Evolutionary conservation across 2,888 invertebrate species (phyloP).

Genomic region (Caenorhabditis sp.): DNA sequence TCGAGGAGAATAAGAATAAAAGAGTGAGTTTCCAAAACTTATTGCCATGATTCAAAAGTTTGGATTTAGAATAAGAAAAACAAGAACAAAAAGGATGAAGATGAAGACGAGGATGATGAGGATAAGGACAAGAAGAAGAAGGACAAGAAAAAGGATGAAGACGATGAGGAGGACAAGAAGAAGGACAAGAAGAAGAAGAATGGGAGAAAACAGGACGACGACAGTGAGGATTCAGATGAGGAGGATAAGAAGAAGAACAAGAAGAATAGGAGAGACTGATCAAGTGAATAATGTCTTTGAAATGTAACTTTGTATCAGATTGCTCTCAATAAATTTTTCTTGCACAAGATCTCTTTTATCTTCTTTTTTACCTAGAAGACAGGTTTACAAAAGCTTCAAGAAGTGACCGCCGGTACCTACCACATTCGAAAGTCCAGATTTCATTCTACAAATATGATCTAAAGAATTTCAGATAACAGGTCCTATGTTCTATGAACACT

Average conservation of each 20-base stretch:
- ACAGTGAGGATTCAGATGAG: slow-evolving; percentile 19
- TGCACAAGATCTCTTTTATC: too few species aligned
- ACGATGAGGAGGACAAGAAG: not conserved
- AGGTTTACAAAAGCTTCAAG: too few species aligned
- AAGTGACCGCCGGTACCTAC: too few species aligned
- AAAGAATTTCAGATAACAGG: too few species aligned
- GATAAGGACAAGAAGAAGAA: slow-evolving; percentile 28
- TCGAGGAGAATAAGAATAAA: slow-evolving; percentile 46
- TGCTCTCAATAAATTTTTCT: not conserved
- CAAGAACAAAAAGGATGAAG: slow-evolving; percentile 30
- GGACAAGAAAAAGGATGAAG: slow-evolving; percentile 13
- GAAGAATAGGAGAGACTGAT: slow-evolving; percentile 20
- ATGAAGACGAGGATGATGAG: slow-evolving; percentile 23
- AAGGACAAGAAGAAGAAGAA: slow-evolving; percentile 10
- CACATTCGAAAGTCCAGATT: too few species aligned
- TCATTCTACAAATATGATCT: too few species aligned
- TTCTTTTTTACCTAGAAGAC: too few species aligned
- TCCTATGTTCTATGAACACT: too few species aligned
- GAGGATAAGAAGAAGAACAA: slow-evolving; percentile 32
- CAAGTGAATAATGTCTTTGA: not conserved
- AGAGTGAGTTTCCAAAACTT: slow-evolving; percentile 4
- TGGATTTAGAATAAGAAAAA: slow-evolving; percentile 38
- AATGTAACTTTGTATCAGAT: not conserved
- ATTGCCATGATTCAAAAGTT: not conserved
- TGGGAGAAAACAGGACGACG: slow-evolving; percentile 6